These are phyloP conservation scores for Brachymystax lenok DNA, from an alignment of 2,797 vertebrate genomes.

Conservation along the genomic window DNA sequence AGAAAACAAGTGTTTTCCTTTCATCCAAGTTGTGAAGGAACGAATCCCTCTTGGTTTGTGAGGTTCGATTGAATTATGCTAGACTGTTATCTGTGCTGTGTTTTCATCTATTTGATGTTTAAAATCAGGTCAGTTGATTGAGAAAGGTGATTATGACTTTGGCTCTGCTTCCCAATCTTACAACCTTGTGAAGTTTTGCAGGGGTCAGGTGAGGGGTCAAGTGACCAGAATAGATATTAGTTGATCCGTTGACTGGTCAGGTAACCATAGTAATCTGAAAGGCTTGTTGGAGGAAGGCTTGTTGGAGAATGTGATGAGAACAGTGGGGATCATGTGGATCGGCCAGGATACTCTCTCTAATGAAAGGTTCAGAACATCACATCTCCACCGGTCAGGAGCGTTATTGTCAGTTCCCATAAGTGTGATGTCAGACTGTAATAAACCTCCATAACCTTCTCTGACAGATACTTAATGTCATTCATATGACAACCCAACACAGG, in stretches of 20 bases:
- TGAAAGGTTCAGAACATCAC: neutral
- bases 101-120: too few relatives aligned
- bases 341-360: neutral
- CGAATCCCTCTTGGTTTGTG: neutral
- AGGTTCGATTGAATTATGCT: neutral
- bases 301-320: neutral
- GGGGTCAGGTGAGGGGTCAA: neutral
- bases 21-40: neutral
- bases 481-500: neutral
- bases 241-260: neutral
- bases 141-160: neutral
- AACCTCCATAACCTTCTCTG: neutral
- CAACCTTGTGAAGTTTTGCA: neutral
- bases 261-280: neutral
- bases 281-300: neutral
- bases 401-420: slow-evolving; percentile 4
- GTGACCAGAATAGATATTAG: neutral
- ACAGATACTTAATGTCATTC: neutral
- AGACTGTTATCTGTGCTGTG: too few relatives aligned
- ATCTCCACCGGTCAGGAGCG: neutral
- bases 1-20: slow-evolving; percentile 23
- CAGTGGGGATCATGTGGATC: neutral
- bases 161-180: neutral
- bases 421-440: neutral
- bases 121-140: neutral